phyloP scores from a whole-genome alignment of 2,888 invertebrate genomes.

The Rhingia campestris region DNA sequence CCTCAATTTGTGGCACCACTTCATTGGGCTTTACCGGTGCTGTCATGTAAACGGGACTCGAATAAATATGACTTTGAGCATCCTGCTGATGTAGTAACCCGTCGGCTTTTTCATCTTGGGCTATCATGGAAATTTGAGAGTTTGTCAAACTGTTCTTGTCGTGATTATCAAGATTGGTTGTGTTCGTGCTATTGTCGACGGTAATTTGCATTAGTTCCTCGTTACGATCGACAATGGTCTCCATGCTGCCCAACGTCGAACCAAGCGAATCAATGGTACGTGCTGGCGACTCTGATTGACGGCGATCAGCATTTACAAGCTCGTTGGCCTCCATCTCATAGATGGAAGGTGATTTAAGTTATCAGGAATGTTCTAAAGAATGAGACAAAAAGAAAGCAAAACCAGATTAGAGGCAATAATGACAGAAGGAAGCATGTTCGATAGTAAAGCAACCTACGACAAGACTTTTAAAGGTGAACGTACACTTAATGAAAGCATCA shows the following conservation, averaged over 20 bases:
- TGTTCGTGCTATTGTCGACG: slow-evolving; percentile 79
- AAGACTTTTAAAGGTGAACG: slow-evolving; percentile 58
- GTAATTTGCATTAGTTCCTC: slow-evolving; percentile 78
- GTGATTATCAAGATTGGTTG: slow-evolving; percentile 77
- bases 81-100: slow-evolving; percentile 75
- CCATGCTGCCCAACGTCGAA: slow-evolving; percentile 81
- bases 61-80: slow-evolving; percentile 82
- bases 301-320: slow-evolving; percentile 67
- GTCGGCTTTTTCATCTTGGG: slow-evolving; percentile 75
- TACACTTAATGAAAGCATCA: slow-evolving; percentile 42
- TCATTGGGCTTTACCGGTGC: slow-evolving; percentile 76
- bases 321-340: slow-evolving; percentile 66
- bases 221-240: slow-evolving; percentile 81
- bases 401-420: slow-evolving; percentile 34
- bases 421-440: slow-evolving; percentile 37
- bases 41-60: slow-evolving; percentile 80
- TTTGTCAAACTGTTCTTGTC: slow-evolving; percentile 79
- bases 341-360: slow-evolving; percentile 54
- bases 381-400: slow-evolving; percentile 39
- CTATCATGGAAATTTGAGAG: slow-evolving; percentile 80
- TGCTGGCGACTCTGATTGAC: slow-evolving; percentile 82
- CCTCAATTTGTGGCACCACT: slow-evolving; percentile 65
- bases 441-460: slow-evolving; percentile 12
- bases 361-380: slow-evolving; percentile 55
- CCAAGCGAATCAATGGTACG: slow-evolving; percentile 81